These are phyloP conservation scores for Drosophila aldrichi DNA, from an alignment of 2,888 invertebrate species.

Conservation along the genomic window DNA sequence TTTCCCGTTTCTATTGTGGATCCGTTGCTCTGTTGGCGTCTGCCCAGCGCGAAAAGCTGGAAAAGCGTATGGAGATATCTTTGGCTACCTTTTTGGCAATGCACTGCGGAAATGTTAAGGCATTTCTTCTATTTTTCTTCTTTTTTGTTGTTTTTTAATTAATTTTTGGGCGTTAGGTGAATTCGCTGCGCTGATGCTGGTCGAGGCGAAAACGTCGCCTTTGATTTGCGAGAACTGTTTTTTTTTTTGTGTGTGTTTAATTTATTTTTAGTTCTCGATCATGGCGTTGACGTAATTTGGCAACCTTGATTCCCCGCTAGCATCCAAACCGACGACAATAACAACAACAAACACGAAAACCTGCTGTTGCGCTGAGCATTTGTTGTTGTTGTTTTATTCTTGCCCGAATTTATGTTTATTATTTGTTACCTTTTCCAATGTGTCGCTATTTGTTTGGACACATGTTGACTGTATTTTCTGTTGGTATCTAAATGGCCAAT, in stretches of 20 bases:
- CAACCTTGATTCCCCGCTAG: slow-evolving; percentile 72
- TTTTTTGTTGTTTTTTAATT: slow-evolving; percentile 52
- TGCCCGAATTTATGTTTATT: slow-evolving; percentile 73
- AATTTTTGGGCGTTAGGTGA: slow-evolving; percentile 54
- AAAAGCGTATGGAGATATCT: slow-evolving; percentile 37
- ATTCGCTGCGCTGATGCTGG: slow-evolving; percentile 19
- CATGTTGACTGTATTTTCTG: slow-evolving; percentile 53
- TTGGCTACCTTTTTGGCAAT: slow-evolving; percentile 63
- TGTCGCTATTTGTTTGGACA: slow-evolving; percentile 71
- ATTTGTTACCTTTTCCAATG: slow-evolving; percentile 74
- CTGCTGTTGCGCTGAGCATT: slow-evolving; percentile 38
- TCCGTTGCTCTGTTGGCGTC: slow-evolving; percentile 38
- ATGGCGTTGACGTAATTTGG: slow-evolving; percentile 75
- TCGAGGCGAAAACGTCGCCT: slow-evolving; percentile 65
- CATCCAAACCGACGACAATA: slow-evolving; percentile 29
- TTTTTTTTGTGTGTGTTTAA: background rate
- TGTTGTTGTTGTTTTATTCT: slow-evolving; percentile 55
- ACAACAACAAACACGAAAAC: slow-evolving; percentile 22
- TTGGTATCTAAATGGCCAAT: slow-evolving; percentile 62
- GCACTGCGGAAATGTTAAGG: slow-evolving; percentile 63
- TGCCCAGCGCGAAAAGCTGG: slow-evolving; percentile 49
- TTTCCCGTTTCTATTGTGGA: slow-evolving; percentile 18
- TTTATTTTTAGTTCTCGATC: slow-evolving; percentile 73
- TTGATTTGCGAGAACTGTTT: slow-evolving; percentile 64
- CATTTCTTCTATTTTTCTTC: slow-evolving; percentile 1